Evolutionary conservation across 2,113 vertebrate genomes (phyloP).

Genomic region (Sardina pilchardus): DNA sequence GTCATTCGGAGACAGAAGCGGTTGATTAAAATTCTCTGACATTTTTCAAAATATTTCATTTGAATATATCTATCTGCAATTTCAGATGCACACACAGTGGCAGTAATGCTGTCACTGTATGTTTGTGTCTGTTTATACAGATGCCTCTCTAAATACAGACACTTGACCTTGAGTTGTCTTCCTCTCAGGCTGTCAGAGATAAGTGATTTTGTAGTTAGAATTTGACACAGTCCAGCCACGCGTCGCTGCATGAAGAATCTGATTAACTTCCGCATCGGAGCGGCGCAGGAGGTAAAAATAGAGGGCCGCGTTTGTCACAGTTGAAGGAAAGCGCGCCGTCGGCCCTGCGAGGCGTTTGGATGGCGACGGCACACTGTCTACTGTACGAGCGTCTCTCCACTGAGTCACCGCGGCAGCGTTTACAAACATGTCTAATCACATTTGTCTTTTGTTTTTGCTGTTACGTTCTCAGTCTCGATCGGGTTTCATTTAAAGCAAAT

Average conservation of each 20-base stretch:
- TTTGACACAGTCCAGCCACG: conserved; percentile 8
- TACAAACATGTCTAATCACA: neutral
- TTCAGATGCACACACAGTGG: neutral
- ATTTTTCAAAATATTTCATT: neutral
- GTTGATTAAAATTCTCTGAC: neutral
- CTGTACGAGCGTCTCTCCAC: neutral
- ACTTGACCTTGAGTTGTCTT: neutral
- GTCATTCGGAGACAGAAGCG: neutral
- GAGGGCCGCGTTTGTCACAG: conserved; percentile 15
- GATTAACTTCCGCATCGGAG: conserved; percentile 31
- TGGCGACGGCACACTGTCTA: neutral
- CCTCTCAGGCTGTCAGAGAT: neutral
- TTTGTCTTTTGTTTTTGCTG: neutral
- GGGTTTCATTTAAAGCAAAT: neutral
- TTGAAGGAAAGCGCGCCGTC: conserved; percentile 4
- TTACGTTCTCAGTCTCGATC: neutral
- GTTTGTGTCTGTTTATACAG: neutral
- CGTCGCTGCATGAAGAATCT: conserved; percentile 21
- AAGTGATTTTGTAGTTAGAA: conserved; percentile 16
- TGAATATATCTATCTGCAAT: neutral
- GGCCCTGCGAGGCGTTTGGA: neutral
- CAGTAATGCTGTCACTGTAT: neutral
- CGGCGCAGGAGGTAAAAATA: conserved; percentile 33
- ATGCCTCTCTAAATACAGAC: neutral
- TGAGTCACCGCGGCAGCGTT: neutral